Percentiles rank a stretch among this genome's conserved stretches.
phyloP scores from a whole-genome alignment of 2,888 invertebrate species.

The Venusia cambrica region DNA sequence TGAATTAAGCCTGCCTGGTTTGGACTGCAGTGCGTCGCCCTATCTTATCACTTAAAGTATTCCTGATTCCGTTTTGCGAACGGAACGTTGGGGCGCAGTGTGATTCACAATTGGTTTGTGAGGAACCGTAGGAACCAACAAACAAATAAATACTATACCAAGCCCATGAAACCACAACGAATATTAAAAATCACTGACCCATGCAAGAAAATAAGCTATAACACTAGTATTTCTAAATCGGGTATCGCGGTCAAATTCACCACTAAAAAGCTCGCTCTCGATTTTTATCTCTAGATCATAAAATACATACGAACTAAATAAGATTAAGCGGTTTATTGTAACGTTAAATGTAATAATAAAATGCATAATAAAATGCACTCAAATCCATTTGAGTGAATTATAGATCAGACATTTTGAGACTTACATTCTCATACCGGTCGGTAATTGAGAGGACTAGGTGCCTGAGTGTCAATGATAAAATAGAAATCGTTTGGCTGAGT shows the following conservation, averaged over 20 bases:
- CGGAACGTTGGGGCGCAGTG: conserved; percentile 20
- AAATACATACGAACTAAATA: neutral
- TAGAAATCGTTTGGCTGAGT: too few species aligned
- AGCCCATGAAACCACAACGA: too few species aligned
- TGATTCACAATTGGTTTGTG: conserved; percentile 22
- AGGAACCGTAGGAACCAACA: conserved; percentile 12
- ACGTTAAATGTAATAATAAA: conserved; percentile 9
- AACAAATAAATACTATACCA: conserved; percentile 14
- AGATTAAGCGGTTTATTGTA: conserved; percentile 3
- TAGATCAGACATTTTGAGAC: too few species aligned
- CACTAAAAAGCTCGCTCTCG: too few species aligned
- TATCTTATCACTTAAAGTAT: conserved; percentile 44
- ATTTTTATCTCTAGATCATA: neutral
- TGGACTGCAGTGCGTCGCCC: conserved; percentile 34
- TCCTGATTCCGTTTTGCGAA: conserved; percentile 33
- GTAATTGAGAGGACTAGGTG: conserved; percentile 14
- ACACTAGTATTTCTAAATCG: too few species aligned
- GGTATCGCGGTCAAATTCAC: neutral
- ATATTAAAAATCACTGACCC: too few species aligned
- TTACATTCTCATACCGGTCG: too few species aligned
- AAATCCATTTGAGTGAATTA: neutral
- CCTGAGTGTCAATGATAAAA: too few species aligned
- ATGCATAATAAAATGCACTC: conserved; percentile 12
- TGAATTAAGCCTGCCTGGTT: conserved; percentile 38
- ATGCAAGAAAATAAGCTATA: too few species aligned